Conservation (phyloP, 2,888 invertebrate species). For the Gymnosoma rotundatum region DNA sequence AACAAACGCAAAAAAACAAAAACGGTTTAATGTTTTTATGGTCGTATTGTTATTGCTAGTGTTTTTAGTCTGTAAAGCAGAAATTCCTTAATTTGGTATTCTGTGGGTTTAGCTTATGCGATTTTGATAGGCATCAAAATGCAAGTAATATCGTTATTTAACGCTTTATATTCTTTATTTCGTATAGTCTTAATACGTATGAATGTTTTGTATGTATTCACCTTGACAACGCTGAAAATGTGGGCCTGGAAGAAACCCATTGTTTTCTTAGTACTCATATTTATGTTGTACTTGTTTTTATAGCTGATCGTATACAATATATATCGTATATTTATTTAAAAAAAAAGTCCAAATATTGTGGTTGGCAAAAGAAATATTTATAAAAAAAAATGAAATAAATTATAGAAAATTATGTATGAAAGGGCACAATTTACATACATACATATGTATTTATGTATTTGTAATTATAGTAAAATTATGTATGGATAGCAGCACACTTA, state of each 20-base stretch:
- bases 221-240: constrained; percentile 54
- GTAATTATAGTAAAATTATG: constrained; percentile 42
- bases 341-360: constrained; percentile 1
- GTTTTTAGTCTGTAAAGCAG: constrained; percentile 47
- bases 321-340: neutral
- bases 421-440: neutral
- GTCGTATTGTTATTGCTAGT: constrained; percentile 25
- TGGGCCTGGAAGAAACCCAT: constrained; percentile 60
- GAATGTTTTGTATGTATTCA: constrained; percentile 30
- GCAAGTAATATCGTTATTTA: constrained; percentile 72
- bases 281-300: constrained; percentile 34
- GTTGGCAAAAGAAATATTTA: constrained; percentile 42
- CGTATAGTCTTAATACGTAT: constrained; percentile 7
- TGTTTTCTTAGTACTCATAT: constrained; percentile 65
- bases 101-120: constrained; percentile 69
- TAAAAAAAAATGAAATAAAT: constrained; percentile 6
- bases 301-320: neutral
- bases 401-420: constrained; percentile 27
- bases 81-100: constrained; percentile 74
- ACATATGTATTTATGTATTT: neutral
- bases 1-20: constrained; percentile 48
- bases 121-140: constrained; percentile 73
- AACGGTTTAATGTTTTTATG: constrained; percentile 52
- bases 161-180: constrained; percentile 62
- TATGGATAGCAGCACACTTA: constrained; percentile 28